These are phyloP conservation scores for Microtus pennsylvanicus DNA, from an alignment of 2,113 vertebrate species.

Conservation along the genomic window DNA sequence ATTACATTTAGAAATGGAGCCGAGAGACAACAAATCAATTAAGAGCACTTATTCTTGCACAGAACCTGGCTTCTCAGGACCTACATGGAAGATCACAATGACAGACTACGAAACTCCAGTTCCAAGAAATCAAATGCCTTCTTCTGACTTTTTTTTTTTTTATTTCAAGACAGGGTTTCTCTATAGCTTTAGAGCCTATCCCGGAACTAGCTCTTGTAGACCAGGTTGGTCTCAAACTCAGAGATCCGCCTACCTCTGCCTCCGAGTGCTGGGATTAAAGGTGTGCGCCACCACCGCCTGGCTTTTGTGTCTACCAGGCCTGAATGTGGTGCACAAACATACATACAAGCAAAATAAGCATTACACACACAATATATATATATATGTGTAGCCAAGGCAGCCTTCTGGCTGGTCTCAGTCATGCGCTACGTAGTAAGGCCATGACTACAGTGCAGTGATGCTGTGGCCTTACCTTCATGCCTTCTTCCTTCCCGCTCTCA, in stretches of 20 bases:
- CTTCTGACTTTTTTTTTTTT: background rate
- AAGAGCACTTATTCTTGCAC: background rate
- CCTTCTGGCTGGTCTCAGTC: background rate
- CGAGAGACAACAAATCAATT: background rate
- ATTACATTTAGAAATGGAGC: background rate
- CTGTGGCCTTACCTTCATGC: constrained; percentile 91
- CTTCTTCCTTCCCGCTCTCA: constrained; percentile 93
- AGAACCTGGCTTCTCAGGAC: background rate
- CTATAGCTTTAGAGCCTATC: no score
- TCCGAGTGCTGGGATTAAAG: no score
- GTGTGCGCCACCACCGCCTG: no score
- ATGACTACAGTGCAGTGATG: no score
- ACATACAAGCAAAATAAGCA: background rate
- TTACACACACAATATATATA: no score
- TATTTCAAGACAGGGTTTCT: no score
- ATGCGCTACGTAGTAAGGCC: background rate
- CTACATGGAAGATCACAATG: background rate
- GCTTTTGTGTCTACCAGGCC: no score
- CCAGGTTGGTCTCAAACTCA: no score
- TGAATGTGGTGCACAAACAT: background rate
- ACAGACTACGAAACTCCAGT: background rate
- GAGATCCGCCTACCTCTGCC: no score
- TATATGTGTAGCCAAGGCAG: background rate
- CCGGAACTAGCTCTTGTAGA: no score
- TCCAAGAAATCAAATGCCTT: background rate